Conservation (phyloP, 2,888 invertebrate genomes). For the Drosophila conformis region DNA sequence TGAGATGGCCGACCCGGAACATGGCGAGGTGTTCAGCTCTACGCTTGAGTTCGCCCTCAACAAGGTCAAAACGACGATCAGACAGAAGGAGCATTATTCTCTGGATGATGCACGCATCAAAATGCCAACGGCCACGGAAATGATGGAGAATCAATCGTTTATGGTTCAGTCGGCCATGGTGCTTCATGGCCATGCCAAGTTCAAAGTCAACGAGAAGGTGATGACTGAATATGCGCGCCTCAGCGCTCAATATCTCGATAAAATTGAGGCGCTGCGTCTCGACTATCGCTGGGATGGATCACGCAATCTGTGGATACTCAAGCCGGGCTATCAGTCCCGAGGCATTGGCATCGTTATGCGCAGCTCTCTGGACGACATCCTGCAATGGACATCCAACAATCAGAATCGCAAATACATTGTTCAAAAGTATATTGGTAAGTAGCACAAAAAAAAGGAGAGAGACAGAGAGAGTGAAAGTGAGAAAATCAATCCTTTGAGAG, state of each 20-base stretch:
- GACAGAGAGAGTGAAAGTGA: neutral
- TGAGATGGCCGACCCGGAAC: constrained; percentile 84
- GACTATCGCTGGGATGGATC: constrained; percentile 91
- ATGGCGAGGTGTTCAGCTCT: constrained; percentile 85
- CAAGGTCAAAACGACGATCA: constrained; percentile 64
- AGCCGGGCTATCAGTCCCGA: constrained; percentile 92
- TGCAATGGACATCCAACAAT: constrained; percentile 87
- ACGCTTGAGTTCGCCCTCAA: constrained; percentile 69
- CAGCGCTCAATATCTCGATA: constrained; percentile 87
- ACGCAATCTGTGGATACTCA: constrained; percentile 95
- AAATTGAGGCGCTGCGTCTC: constrained; percentile 87
- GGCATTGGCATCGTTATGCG: constrained; percentile 94
- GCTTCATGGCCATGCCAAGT: constrained; percentile 78
- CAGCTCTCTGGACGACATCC: constrained; percentile 90
- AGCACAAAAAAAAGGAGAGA: neutral
- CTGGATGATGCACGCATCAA: constrained; percentile 63
- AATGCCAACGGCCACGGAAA: constrained; percentile 48
- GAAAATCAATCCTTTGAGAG: neutral
- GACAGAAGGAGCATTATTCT: constrained; percentile 65
- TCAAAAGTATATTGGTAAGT: constrained; percentile 95
- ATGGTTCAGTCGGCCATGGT: constrained; percentile 74
- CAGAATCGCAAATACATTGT: constrained; percentile 90
- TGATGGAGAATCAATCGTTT: constrained; percentile 71
- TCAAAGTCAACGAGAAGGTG: constrained; percentile 64
- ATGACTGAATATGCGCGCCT: constrained; percentile 76